Conservation (phyloP, 2,113 vertebrate genomes). For the Acanthisitta chloris region DNA sequence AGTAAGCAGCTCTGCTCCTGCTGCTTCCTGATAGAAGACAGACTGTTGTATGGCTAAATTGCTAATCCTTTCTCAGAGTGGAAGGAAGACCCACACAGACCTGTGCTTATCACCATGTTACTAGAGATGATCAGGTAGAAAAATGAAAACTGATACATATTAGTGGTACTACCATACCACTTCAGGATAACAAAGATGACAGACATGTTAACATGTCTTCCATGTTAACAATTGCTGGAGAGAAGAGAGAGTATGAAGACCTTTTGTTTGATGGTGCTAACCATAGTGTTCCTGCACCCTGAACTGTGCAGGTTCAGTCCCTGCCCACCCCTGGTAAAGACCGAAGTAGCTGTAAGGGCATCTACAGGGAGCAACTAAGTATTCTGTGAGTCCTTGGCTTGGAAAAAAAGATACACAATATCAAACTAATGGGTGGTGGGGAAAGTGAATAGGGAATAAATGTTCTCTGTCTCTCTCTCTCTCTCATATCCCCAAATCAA, state of each 20-base stretch:
- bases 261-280: background rate
- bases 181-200: background rate
- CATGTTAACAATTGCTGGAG: background rate
- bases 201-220: background rate
- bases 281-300: background rate
- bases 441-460: background rate
- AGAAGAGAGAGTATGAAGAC: background rate
- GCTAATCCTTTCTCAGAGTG: background rate
- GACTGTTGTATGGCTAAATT: background rate
- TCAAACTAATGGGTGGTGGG: background rate
- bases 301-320: background rate
- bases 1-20: background rate
- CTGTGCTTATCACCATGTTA: background rate
- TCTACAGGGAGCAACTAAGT: background rate
- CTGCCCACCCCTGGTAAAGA: background rate
- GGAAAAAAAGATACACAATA: background rate
- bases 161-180: background rate
- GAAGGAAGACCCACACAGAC: too few relatives aligned
- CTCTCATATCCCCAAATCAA: background rate
- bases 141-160: background rate
- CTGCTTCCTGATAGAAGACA: background rate
- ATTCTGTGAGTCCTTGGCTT: background rate
- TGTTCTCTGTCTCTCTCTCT: background rate
- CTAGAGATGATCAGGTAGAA: background rate
- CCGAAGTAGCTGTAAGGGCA: background rate